phyloP scores from a whole-genome alignment of 2,888 invertebrate genomes.

The Drosophila demipolita region DNA sequence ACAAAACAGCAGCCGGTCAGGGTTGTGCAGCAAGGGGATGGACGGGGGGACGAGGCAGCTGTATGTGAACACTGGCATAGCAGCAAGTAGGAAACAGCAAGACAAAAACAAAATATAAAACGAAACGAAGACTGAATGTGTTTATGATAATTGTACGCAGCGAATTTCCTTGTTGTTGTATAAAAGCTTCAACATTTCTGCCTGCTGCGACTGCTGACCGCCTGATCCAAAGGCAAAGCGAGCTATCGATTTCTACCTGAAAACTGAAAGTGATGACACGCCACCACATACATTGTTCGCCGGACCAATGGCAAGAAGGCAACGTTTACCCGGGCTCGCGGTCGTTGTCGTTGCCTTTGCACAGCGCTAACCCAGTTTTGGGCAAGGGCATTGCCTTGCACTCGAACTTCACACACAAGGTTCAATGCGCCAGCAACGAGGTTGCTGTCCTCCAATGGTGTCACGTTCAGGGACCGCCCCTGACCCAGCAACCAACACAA shows the following conservation, averaged over 20 bases:
- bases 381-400: slow-evolving; percentile 36
- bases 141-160: slow-evolving; percentile 52
- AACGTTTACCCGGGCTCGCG: slow-evolving; percentile 8
- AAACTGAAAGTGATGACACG: slow-evolving; percentile 77
- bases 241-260: slow-evolving; percentile 83
- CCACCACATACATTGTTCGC: slow-evolving; percentile 17
- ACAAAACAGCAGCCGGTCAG: not conserved
- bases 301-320: slow-evolving; percentile 14
- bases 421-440: slow-evolving; percentile 64
- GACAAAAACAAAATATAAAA: not conserved
- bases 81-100: slow-evolving; percentile 20
- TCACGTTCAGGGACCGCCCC: slow-evolving; percentile 77
- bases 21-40: not conserved
- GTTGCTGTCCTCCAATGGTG: slow-evolving; percentile 64
- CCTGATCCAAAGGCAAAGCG: slow-evolving; percentile 77
- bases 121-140: slow-evolving; percentile 5
- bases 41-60: not conserved
- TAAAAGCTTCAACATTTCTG: slow-evolving; percentile 26
- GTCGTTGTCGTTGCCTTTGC: slow-evolving; percentile 40
- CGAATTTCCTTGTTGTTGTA: slow-evolving; percentile 29
- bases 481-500: slow-evolving; percentile 63
- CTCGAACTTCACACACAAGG: slow-evolving; percentile 55
- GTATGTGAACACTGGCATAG: slow-evolving; percentile 25
- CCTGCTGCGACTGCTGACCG: slow-evolving; percentile 50
- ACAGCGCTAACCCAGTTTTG: slow-evolving; percentile 53